A percentile compares a stretch with the other conserved stretches of the same genome.
These are phyloP conservation scores for Acomys russatus DNA, from an alignment of 2,797 vertebrate genomes.

Conservation along the genomic window DNA sequence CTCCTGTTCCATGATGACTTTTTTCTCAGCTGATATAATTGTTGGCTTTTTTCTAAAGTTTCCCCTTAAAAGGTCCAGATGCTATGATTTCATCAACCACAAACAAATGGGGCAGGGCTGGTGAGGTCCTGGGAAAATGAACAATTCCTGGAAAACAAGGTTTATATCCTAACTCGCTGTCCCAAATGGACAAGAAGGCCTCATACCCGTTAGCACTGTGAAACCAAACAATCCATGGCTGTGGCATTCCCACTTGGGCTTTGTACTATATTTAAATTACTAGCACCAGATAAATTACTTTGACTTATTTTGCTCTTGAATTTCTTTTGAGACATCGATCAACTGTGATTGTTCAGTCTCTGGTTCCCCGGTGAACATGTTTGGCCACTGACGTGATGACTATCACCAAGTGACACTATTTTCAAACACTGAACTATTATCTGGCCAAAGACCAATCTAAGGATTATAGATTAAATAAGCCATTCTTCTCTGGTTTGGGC, in stretches of 20 bases:
- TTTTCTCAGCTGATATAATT: constrained; percentile 79
- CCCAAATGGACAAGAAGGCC: constrained; percentile 61
- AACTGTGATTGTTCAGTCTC: constrained; percentile 60
- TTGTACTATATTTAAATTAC: constrained; percentile 74
- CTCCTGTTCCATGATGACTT: constrained; percentile 77
- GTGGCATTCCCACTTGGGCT: constrained; percentile 57
- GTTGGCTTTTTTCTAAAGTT: constrained; percentile 79
- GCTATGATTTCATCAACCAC: constrained; percentile 83
- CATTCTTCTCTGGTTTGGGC: constrained; percentile 67
- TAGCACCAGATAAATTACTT: constrained; percentile 76
- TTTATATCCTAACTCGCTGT: constrained; percentile 60
- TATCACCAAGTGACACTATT: constrained; percentile 57
- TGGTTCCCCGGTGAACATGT: constrained; percentile 65
- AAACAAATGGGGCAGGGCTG: constrained; percentile 82
- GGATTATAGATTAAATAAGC: constrained; percentile 76
- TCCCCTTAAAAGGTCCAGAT: constrained; percentile 81
- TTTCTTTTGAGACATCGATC: constrained; percentile 73
- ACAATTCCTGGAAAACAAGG: constrained; percentile 75
- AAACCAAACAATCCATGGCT: constrained; percentile 75
- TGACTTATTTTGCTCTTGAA: constrained; percentile 72
- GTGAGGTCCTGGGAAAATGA: constrained; percentile 78
- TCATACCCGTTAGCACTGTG: constrained; percentile 58
- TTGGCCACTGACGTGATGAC: constrained; percentile 74
- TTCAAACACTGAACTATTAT: constrained; percentile 72
- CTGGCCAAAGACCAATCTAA: constrained; percentile 73